These are phyloP conservation scores for Rhaphigaster nebulosa DNA, from an alignment of 2,888 invertebrate genomes.

Conservation along the genomic window DNA sequence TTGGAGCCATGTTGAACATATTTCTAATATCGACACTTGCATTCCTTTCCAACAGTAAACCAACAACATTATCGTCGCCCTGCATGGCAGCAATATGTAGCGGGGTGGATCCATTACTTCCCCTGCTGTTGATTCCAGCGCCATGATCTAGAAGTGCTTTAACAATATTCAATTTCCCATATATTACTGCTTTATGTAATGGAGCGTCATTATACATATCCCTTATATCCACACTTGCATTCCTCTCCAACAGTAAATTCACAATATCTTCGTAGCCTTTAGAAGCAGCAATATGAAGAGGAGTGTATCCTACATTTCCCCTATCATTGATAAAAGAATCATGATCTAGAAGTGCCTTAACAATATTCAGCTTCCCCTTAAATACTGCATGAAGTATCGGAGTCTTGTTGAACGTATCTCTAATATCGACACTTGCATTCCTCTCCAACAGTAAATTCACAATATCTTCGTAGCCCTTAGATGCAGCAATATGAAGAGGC, in stretches of 20 bases:
- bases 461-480: conserved; percentile 80
- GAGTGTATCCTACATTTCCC: background rate
- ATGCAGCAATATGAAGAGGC: conserved; percentile 94
- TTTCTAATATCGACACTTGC: background rate
- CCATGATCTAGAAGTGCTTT: background rate
- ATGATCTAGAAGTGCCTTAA: background rate
- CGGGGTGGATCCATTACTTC: background rate
- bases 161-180: background rate
- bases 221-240: background rate
- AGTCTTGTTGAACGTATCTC: background rate
- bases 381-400: background rate
- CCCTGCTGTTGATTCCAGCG: background rate
- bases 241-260: background rate
- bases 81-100: background rate
- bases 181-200: background rate
- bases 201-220: background rate
- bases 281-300: background rate
- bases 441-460: conserved; percentile 79
- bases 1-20: background rate
- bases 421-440: conserved; percentile 73
- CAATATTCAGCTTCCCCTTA: background rate
- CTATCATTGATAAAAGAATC: conserved; percentile 71
- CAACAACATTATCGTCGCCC: background rate
- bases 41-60: background rate
- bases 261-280: background rate